Evolutionary conservation across 1,140 invertebrate genomes (phyloP), one percentile per base, ranked within the genome.

Genomic region (Lucilia cuprina): DNA sequence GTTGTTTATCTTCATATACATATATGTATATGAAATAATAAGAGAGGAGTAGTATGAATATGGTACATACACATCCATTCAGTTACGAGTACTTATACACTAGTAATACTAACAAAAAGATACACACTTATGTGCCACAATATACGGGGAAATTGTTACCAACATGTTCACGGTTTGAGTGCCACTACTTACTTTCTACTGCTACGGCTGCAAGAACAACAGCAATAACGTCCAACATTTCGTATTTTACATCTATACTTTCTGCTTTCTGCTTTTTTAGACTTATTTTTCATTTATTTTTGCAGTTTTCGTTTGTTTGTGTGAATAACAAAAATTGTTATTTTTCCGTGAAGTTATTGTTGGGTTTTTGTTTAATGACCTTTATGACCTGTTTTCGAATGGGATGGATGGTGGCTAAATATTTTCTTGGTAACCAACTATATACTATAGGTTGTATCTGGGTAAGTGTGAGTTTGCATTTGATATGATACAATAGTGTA

Each of bases 381-480:
- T 80, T 80, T 80, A 80, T 80, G 77, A 80, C 77, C 77, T 80
- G 77, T 47, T 80, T 80, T 50, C 1, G 21, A 70, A 70, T 70
- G 65, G n/a, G 17, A 70, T 70, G 65, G 21, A 21, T 70, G 65
- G 65, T 70, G 55, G 55, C 55, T 60, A 60, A 60, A 60, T 60
- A 60, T 60, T 30, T 30, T 60, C 55, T 60, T 60, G 13, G 14
- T 60, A n/a, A 60, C n/a, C 55, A 60, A 60, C 13, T n/a, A 60
- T 60, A 14, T 17, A 7, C 55, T 60, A n/a, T 60, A 60, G 55
- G 17, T 17, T 0, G 50, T 60, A 17, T 60, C 50, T 60, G 50
- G 5, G 13, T 70, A 8, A 60, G 50, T 70, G 65, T 10, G n/a
- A 12, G 5, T 70, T 80, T 80, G 41, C 19, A 78, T 47, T 78